Percentiles rank a stretch among this genome's conserved stretches.
Conservation (phyloP, 2,797 vertebrate genomes). For the Limosa lapponica region DNA sequence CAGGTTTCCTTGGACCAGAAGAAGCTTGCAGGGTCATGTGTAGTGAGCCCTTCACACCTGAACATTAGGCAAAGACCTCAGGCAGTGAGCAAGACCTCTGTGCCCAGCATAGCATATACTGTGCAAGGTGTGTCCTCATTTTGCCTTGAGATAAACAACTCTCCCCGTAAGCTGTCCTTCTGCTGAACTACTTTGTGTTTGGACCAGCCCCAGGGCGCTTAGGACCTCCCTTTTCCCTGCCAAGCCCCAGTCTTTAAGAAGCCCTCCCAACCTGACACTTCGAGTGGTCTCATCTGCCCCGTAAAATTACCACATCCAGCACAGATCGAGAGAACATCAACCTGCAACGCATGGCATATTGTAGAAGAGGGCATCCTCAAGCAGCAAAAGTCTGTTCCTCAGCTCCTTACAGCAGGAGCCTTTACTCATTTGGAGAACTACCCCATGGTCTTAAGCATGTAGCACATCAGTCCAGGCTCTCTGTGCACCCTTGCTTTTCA, state of each 20-base stretch:
- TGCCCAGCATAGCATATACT: fast-evolving
- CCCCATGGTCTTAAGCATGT: not conserved
- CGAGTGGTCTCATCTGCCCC: not conserved
- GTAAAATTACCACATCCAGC: not conserved
- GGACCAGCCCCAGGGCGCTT: not conserved
- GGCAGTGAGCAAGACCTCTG: not conserved
- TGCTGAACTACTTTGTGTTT: not conserved
- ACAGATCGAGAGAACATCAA: not conserved
- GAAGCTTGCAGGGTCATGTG: not conserved
- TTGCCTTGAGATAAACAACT: not conserved
- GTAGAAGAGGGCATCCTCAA: not conserved
- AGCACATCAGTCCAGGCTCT: not conserved
- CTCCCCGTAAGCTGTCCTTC: not conserved
- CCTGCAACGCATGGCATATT: fast-evolving
- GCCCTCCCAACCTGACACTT: not conserved
- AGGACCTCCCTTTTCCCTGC: not conserved
- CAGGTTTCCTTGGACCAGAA: not conserved
- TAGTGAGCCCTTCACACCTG: not conserved
- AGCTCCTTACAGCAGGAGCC: not conserved
- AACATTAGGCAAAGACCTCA: not conserved
- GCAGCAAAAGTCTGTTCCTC: not conserved
- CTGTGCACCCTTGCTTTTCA: not conserved
- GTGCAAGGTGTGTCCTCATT: not conserved
- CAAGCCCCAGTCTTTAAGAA: not conserved
- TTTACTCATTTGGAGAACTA: not conserved